A percentile compares a stretch with the other conserved stretches of the same genome.
These are phyloP conservation scores for Tetranychus cinnabarinus DNA, from an alignment of 1,140 invertebrate genomes.

Conservation along the genomic window DNA sequence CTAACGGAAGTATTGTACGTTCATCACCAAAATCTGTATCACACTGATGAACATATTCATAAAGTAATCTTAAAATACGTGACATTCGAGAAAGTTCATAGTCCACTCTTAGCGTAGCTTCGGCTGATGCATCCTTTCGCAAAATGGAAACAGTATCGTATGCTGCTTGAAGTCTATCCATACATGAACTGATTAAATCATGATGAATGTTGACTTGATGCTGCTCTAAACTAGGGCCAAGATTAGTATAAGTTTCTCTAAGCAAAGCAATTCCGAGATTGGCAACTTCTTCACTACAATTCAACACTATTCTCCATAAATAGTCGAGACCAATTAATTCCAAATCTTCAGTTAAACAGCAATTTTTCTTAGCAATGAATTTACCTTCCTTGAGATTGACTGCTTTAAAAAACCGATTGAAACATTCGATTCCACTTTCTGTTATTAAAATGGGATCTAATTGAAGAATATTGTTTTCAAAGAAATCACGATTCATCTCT, in stretches of 20 bases:
- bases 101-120: slow-evolving; percentile 22
- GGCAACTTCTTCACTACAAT: slow-evolving; percentile 71
- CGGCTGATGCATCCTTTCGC: slow-evolving; percentile 28
- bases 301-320: slow-evolving; percentile 75
- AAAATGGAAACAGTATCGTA: slow-evolving; percentile 32
- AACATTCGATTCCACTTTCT: slow-evolving; percentile 84
- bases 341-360: slow-evolving; percentile 37
- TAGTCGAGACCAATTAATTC: slow-evolving; percentile 90
- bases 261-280: slow-evolving; percentile 67
- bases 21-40: slow-evolving; percentile 75
- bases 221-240: slow-evolving; percentile 56
- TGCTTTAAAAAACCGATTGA: slow-evolving; percentile 83
- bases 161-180: slow-evolving; percentile 59
- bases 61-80: slow-evolving; percentile 72
- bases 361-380: slow-evolving; percentile 56
- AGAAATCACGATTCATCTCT: slow-evolving; percentile 85
- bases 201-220: slow-evolving; percentile 57
- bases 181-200: slow-evolving; percentile 65
- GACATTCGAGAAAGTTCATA: slow-evolving; percentile 71
- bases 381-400: slow-evolving; percentile 89
- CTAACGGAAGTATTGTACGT: slow-evolving; percentile 60
- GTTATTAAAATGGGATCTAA: slow-evolving; percentile 72
- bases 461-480: slow-evolving; percentile 79
- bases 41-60: slow-evolving; percentile 87
- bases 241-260: slow-evolving; percentile 76